These are phyloP conservation scores for Etheostoma cragini DNA, from an alignment of 2,113 vertebrate species.

Conservation along the genomic window DNA sequence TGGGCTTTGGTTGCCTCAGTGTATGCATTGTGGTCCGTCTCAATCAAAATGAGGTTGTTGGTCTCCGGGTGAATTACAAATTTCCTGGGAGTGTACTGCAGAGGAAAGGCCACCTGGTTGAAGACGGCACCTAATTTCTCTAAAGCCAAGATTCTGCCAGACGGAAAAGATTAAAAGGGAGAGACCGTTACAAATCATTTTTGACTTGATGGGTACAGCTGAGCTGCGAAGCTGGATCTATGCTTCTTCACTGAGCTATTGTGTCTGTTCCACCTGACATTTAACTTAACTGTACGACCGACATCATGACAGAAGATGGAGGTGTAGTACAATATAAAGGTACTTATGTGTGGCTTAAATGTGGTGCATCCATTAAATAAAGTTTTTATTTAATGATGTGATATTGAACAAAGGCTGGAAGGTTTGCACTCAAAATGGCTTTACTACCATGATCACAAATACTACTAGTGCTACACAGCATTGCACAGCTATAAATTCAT, in stretches of 20 bases:
- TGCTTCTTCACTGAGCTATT: neutral
- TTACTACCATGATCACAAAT: neutral
- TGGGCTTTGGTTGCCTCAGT: conserved; percentile 98
- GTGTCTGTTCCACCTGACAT: neutral
- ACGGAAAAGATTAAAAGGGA: neutral
- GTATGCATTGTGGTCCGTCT: conserved; percentile 98
- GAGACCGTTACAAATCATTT: neutral
- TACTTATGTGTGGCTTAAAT: neutral
- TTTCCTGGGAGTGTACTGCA: conserved; percentile 97
- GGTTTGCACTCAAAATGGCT: too few species aligned
- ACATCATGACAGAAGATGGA: neutral
- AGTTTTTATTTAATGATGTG: neutral
- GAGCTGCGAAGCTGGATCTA: neutral
- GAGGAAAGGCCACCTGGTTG: conserved; percentile 97
- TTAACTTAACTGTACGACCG: neutral
- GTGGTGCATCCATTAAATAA: neutral
- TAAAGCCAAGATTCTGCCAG: conserved; percentile 93
- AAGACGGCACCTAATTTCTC: conserved; percentile 98
- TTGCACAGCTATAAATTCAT: too few species aligned
- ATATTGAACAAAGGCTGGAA: neutral
- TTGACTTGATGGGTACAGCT: too few species aligned
- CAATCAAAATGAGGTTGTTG: conserved; percentile 96
- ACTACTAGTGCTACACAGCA: too few species aligned
- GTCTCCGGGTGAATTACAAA: conserved; percentile 99
- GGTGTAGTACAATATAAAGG: neutral